Conservation (phyloP, 2,797 vertebrate genomes). For the Bufotes viridis region DNA sequence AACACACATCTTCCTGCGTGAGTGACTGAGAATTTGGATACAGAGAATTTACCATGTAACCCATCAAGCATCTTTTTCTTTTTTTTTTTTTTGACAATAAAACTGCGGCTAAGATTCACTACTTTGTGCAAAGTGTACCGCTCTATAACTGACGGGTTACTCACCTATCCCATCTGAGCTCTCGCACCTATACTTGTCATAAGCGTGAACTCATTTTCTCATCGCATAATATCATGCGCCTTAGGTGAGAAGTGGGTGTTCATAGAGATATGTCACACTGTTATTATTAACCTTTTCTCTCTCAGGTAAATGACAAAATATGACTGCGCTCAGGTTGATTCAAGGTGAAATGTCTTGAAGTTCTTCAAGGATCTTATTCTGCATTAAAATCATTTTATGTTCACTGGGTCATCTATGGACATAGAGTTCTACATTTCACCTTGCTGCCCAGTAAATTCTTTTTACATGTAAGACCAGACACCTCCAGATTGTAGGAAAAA, state of each 20-base stretch:
- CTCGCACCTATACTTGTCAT: conserved; percentile 20
- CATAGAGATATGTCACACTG: conserved; percentile 6
- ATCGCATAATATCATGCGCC: background rate
- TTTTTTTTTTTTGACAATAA: too few relatives aligned
- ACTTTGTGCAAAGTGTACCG: background rate
- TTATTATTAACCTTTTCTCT: conserved; percentile 14
- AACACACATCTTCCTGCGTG: conserved; percentile 33
- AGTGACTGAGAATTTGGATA: conserved; percentile 25
- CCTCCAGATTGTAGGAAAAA: background rate
- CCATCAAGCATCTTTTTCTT: background rate
- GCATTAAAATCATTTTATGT: background rate
- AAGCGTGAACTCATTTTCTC: conserved; percentile 21
- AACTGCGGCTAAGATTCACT: background rate
- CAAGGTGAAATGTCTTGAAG: background rate
- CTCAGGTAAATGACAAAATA: background rate
- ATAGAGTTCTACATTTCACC: background rate
- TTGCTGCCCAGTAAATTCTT: background rate
- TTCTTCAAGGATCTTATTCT: background rate
- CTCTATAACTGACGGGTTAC: conserved; percentile 3
- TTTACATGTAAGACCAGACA: background rate
- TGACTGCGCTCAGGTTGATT: background rate
- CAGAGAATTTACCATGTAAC: conserved; percentile 26
- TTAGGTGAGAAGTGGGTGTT: conserved; percentile 35
- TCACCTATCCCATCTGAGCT: background rate
- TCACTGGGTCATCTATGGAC: background rate